Conservation (phyloP, 1,140 invertebrate species). For the Pantala flavescens region DNA sequence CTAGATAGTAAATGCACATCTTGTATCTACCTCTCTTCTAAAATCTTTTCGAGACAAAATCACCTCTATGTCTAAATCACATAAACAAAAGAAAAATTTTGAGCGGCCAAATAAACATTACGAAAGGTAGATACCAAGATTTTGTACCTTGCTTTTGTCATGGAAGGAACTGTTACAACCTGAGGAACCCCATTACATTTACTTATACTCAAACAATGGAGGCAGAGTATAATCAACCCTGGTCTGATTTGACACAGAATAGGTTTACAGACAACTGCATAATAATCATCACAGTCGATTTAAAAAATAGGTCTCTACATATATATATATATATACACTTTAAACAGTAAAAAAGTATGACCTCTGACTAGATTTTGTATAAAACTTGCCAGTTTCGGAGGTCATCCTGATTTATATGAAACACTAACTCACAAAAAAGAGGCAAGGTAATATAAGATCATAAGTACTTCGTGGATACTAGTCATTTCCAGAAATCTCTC, state of each 20-base stretch:
- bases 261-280: constrained; percentile 1
- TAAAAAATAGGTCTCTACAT: constrained; percentile 10
- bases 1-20: constrained; percentile 6
- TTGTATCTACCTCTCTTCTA: not conserved
- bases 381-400: constrained; percentile 8
- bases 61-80: not conserved
- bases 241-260: not conserved
- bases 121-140: not conserved
- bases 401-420: constrained; percentile 2
- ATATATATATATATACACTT: constrained; percentile 10
- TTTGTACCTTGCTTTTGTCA: constrained; percentile 8
- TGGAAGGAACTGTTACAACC: constrained; percentile 5
- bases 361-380: constrained; percentile 6
- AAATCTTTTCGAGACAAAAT: not conserved
- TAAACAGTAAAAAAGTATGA: constrained; percentile 10
- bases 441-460: constrained; percentile 1
- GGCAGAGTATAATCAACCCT: not conserved
- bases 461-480: constrained; percentile 1
- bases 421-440: constrained; percentile 2
- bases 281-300: constrained; percentile 4
- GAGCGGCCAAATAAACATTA: not conserved
- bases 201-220: not conserved
- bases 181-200: not conserved
- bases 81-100: not conserved
- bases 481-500: not conserved